phyloP scores from a whole-genome alignment of 2,888 invertebrate species.

The Melieria crassipennis region DNA sequence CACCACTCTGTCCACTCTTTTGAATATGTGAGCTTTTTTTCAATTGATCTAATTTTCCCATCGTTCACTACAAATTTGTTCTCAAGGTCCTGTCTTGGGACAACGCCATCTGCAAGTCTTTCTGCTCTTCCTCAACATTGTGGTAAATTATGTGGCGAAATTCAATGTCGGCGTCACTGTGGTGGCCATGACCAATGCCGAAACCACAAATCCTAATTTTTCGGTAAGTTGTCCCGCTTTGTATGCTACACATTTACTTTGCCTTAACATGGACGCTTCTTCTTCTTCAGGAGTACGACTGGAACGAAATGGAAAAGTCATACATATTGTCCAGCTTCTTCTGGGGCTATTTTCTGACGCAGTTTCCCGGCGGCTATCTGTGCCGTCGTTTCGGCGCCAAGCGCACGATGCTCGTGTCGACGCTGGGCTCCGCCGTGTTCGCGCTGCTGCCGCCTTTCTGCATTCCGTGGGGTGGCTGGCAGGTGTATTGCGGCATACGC shows the following conservation, averaged over 20 bases:
- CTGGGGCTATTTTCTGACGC: conserved; percentile 78
- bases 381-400: conserved; percentile 78
- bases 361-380: conserved; percentile 75
- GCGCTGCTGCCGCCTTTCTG: conserved; percentile 75
- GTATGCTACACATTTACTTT: neutral
- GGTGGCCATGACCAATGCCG: conserved; percentile 76
- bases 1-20: too few relatives aligned
- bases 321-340: conserved; percentile 79
- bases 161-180: conserved; percentile 77
- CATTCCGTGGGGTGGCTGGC: conserved; percentile 73
- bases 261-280: neutral
- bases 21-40: too few relatives aligned
- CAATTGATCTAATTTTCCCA: too few relatives aligned
- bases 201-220: conserved; percentile 66
- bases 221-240: conserved; percentile 60
- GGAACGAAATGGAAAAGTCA: conserved; percentile 69
- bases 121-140: conserved; percentile 71
- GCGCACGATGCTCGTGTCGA: conserved; percentile 69
- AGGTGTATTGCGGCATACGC: conserved; percentile 70
- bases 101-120: conserved; percentile 73
- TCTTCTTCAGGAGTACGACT: conserved; percentile 56
- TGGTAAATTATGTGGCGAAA: conserved; percentile 72
- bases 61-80: neutral
- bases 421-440: conserved; percentile 73
- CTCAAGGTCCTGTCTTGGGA: conserved; percentile 67